Evolutionary conservation across 2,888 invertebrate species (phyloP).

Genomic region (Agrilus biguttatus): DNA sequence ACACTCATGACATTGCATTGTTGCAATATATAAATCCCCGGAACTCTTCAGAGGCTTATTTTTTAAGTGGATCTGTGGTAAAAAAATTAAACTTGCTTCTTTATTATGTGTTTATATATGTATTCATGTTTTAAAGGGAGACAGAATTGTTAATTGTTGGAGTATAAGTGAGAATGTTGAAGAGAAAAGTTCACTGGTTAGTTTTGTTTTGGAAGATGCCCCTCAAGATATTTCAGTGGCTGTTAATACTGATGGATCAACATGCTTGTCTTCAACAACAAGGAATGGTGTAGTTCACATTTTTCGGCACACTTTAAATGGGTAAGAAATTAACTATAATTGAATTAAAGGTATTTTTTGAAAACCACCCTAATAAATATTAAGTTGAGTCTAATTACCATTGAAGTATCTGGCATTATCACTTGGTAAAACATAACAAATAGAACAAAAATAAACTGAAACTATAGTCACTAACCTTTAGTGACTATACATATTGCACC

Average conservation of each 20-base stretch:
- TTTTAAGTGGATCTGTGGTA: conserved; percentile 34
- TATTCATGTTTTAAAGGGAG: conserved; percentile 19
- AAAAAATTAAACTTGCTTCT: conserved; percentile 1
- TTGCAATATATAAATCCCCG: conserved; percentile 27
- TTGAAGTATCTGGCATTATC: no score
- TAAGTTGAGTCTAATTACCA: no score
- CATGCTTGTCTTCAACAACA: conserved; percentile 42
- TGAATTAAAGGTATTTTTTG: conserved; percentile 1
- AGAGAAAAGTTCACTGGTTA: conserved; percentile 38
- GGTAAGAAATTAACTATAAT: conserved; percentile 32
- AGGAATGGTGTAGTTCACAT: conserved; percentile 66
- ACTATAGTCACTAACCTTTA: no score
- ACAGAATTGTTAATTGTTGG: conserved; percentile 36
- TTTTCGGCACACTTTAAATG: conserved; percentile 64
- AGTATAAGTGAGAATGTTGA: conserved; percentile 29
- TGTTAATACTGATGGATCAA: conserved; percentile 34
- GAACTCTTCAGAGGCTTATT: conserved; percentile 23
- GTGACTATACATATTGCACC: no score
- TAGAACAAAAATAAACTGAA: no score
- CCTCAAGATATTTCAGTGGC: conserved; percentile 39
- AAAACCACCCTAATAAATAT: background rate
- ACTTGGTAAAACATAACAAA: no score
- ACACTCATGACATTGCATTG: conserved; percentile 40
- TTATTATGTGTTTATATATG: background rate
- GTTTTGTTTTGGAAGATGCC: conserved; percentile 56